Base-by-base conservation (phyloP, 2,113 vertebrate species). In the Tauraco erythrolophus region DNA sequence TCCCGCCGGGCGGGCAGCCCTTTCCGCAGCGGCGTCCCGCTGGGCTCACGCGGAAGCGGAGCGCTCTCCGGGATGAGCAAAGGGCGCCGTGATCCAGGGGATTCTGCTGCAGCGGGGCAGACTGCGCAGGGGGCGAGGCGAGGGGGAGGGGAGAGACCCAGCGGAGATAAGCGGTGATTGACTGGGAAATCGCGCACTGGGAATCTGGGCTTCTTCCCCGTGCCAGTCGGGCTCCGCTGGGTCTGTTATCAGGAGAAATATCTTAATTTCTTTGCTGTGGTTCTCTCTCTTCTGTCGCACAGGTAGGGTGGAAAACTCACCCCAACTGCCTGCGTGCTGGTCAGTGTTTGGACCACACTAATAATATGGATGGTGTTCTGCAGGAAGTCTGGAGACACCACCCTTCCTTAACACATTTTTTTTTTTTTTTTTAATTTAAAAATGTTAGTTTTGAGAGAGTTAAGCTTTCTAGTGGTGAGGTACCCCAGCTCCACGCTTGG, bases 211-310 rank as follows among this genome's bases (percentile, higher is more conserved):
- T 18, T 4, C 7, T 8, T 64, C 2, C 3, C 14, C 2, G 2
- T 45, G 16, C 4, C 33, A 2, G 3, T n/a, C 33, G 4, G n/a
- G 2, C 12, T 22, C 10, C 1, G 1, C n/a, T 16, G 11, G 1
- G 14, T 16, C 16, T 4, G 5, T 46, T 46, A 6, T 7, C 8
- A 7, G 11, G 6, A 46, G 23, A 10, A 48, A 18, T 10, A 1
- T 5, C 1, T 21, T 23, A 2, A 56, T 39, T 50, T 7, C 7
- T 68, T 48, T 56, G 22, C 43, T 11, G 0, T 51, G 31, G 5
- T 48, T 70, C 21, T 7, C 3, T 31, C 1, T 41, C 1, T 57
- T 22, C 18, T 7, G 1, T 71, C 28, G 2, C 0, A 0, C 11
- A 7, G 24, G 23, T 21, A 5, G 25, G 2, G 19, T 41, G 75